Evolutionary conservation across 2,113 vertebrate genomes (phyloP).

Genomic region (Rhea pennata): DNA sequence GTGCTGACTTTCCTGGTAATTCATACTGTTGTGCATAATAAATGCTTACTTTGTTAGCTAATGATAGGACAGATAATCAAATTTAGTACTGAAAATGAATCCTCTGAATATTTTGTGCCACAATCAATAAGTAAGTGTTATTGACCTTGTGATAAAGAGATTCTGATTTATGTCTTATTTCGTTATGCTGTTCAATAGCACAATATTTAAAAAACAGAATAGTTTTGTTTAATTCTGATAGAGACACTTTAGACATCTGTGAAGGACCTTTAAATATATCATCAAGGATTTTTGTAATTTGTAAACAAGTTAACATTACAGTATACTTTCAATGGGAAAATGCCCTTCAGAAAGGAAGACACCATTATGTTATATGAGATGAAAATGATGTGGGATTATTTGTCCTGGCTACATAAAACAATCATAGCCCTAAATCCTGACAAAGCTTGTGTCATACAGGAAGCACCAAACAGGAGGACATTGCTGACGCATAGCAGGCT

Average conservation of each 20-base stretch:
- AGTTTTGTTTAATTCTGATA: background rate
- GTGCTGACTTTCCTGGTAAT: background rate
- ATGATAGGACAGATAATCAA: background rate
- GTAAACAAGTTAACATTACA: background rate
- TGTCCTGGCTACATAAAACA: background rate
- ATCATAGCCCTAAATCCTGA: background rate
- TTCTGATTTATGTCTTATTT: background rate
- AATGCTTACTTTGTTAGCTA: background rate
- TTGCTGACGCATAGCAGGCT: background rate
- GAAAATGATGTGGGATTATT: background rate
- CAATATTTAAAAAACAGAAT: background rate
- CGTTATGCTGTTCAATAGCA: background rate
- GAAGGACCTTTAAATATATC: background rate
- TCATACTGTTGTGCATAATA: background rate
- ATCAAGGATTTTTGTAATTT: background rate
- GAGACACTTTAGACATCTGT: background rate
- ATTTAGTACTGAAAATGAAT: background rate
- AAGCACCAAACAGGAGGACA: fast-evolving
- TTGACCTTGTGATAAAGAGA: fast-evolving
- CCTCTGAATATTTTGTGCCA: background rate
- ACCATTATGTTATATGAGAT: background rate
- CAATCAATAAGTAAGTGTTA: background rate
- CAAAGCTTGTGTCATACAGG: background rate
- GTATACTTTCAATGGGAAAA: background rate
- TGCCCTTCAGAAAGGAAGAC: background rate